phyloP scores from a whole-genome alignment of 2,888 invertebrate genomes.

The Vesta saturnalis region DNA sequence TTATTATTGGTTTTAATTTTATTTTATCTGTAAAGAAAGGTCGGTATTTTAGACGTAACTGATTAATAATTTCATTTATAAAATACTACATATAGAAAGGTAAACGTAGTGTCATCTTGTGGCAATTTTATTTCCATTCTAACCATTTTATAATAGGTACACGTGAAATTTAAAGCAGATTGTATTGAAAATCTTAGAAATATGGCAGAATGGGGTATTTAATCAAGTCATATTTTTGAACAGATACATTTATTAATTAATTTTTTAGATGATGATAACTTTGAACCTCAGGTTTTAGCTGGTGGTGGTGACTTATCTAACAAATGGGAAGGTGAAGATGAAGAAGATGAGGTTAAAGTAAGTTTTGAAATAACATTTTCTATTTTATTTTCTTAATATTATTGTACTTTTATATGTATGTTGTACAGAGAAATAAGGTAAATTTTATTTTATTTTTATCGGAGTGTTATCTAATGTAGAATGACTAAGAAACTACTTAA shows the following conservation, averaged over 20 bases:
- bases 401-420: background rate
- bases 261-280: conserved; percentile 75
- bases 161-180: conserved; percentile 54
- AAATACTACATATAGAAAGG: conserved; percentile 18
- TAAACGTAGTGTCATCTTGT: conserved; percentile 35
- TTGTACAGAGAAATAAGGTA: too few species aligned
- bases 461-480: too few species aligned
- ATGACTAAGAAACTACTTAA: too few species aligned
- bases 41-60: conserved; percentile 17
- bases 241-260: conserved; percentile 1
- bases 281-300: conserved; percentile 69
- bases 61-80: conserved; percentile 10
- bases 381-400: conserved; percentile 9
- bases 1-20: conserved; percentile 23
- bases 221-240: background rate
- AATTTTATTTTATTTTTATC: too few species aligned
- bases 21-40: conserved; percentile 18
- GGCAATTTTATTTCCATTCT: conserved; percentile 23
- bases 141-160: conserved; percentile 45
- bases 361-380: conserved; percentile 35
- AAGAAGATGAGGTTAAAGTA: conserved; percentile 88
- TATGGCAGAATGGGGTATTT: conserved; percentile 62
- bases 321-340: conserved; percentile 91
- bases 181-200: conserved; percentile 47
- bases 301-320: conserved; percentile 65